Evolutionary conservation across 2,888 invertebrate genomes (phyloP).

Genomic region (Cheilosia pagana): DNA sequence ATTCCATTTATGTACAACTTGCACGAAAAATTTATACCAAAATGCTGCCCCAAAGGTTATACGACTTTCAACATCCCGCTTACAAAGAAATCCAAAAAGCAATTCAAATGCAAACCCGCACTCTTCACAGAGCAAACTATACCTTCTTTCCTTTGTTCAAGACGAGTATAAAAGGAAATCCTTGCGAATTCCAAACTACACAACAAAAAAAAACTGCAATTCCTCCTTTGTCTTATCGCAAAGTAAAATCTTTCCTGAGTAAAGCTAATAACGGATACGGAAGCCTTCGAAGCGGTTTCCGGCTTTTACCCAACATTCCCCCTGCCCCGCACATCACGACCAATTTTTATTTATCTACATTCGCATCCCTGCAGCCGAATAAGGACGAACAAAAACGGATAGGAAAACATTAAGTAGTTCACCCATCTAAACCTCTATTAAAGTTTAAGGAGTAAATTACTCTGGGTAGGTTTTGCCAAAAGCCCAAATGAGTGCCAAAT

Average conservation of each 20-base stretch:
- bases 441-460: constrained; percentile 72
- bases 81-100: background rate
- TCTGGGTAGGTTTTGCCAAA: constrained; percentile 57
- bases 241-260: constrained; percentile 54
- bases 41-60: no score
- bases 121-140: background rate
- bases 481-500: constrained; percentile 64
- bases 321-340: background rate
- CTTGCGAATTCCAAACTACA: constrained; percentile 34
- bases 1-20: no score
- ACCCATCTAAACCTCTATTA: constrained; percentile 64
- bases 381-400: constrained; percentile 42
- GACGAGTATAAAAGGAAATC: constrained; percentile 14
- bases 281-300: constrained; percentile 70
- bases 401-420: constrained; percentile 60
- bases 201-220: background rate
- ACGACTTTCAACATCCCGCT: no score
- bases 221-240: constrained; percentile 64
- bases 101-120: constrained; percentile 36
- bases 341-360: constrained; percentile 62
- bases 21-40: no score
- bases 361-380: constrained; percentile 55
- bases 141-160: constrained; percentile 8
- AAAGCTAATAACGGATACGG: constrained; percentile 69
- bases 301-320: constrained; percentile 40